Conservation (phyloP, 1,140 invertebrate genomes). For the Drosophila erecta region DNA sequence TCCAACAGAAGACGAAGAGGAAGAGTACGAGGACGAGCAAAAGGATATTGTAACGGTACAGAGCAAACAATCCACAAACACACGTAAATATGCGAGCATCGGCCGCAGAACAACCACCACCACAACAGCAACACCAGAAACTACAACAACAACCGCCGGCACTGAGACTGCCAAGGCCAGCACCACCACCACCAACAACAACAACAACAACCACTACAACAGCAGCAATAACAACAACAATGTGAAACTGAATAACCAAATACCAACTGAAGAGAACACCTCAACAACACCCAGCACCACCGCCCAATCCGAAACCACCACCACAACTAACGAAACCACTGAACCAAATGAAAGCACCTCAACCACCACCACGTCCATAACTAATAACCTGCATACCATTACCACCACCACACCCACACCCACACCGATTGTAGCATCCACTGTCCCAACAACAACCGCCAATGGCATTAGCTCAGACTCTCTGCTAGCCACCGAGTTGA, state of each 20-base stretch:
- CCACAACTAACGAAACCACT: slow-evolving; percentile 72
- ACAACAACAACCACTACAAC: slow-evolving; percentile 43
- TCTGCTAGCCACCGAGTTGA: slow-evolving; percentile 34
- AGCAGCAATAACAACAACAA: slow-evolving; percentile 58
- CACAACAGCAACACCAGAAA: slow-evolving; percentile 67
- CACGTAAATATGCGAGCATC: slow-evolving; percentile 79
- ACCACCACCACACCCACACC: slow-evolving; percentile 68
- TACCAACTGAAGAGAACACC: slow-evolving; percentile 44
- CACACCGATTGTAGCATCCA: slow-evolving; percentile 54
- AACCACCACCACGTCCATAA: slow-evolving; percentile 63
- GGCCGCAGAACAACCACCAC: slow-evolving; percentile 74
- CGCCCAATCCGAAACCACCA: slow-evolving; percentile 40
- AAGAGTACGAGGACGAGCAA: slow-evolving; percentile 68
- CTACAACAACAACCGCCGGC: slow-evolving; percentile 80
- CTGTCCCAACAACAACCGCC: slow-evolving; percentile 36
- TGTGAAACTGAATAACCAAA: slow-evolving; percentile 62
- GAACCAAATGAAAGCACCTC: slow-evolving; percentile 84
- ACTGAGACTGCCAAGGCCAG: slow-evolving; percentile 69
- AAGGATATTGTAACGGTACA: slow-evolving; percentile 81
- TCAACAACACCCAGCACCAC: slow-evolving; percentile 52
- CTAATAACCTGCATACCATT: slow-evolving; percentile 72
- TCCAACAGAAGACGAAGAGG: slow-evolving; percentile 43
- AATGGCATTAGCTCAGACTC: slow-evolving; percentile 39
- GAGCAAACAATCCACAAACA: slow-evolving; percentile 68
- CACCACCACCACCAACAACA: slow-evolving; percentile 42